A percentile compares a stretch with the other conserved stretches of the same genome.
These are phyloP conservation scores for Diacarnus erythraeanus DNA, from an alignment of 37 sponge, comb jelly and placozoan species.

Conservation along the genomic window DNA sequence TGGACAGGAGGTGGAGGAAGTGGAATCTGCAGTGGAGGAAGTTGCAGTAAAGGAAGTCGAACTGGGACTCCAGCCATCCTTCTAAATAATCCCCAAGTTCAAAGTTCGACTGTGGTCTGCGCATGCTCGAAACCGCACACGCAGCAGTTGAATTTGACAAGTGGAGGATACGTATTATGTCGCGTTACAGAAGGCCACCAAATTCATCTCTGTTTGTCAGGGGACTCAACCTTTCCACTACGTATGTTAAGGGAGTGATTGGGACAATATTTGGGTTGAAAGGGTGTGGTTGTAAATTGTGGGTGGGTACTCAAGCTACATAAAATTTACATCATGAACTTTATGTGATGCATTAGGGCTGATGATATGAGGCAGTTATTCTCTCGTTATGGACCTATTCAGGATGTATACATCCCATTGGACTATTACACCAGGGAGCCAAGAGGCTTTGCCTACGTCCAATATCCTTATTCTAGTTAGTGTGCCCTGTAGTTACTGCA, in stretches of 20 bases:
- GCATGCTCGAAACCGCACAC: neutral
- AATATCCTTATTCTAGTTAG: constrained; percentile 77
- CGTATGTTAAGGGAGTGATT: too few species aligned
- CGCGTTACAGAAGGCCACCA: constrained; percentile 74
- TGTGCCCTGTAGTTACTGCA: neutral
- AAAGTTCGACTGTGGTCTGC: too few species aligned
- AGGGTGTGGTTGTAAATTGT: too few species aligned
- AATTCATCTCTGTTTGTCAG: constrained; percentile 86
- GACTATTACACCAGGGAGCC: constrained; percentile 97
- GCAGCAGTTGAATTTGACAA: constrained; percentile 17
- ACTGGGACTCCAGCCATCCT: constrained; percentile 4
- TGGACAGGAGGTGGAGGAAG: constrained; percentile 11
- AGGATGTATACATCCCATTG: constrained; percentile 96
- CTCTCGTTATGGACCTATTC: constrained; percentile 82
- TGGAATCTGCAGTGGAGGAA: constrained; percentile 45
- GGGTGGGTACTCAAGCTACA: too few species aligned
- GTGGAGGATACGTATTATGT: too few species aligned
- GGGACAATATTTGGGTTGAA: too few species aligned
- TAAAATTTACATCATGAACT: too few species aligned
- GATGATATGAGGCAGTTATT: constrained; percentile 94
- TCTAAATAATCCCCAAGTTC: neutral
- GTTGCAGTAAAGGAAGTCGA: neutral
- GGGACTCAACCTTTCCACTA: constrained; percentile 74
- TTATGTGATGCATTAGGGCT: constrained; percentile 28
- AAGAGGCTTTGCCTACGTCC: constrained; percentile 97